Evolutionary conservation across 2,888 invertebrate genomes (phyloP), one percentile per base, ranked within the genome.

Genomic region (Hydraecia micacea): DNA sequence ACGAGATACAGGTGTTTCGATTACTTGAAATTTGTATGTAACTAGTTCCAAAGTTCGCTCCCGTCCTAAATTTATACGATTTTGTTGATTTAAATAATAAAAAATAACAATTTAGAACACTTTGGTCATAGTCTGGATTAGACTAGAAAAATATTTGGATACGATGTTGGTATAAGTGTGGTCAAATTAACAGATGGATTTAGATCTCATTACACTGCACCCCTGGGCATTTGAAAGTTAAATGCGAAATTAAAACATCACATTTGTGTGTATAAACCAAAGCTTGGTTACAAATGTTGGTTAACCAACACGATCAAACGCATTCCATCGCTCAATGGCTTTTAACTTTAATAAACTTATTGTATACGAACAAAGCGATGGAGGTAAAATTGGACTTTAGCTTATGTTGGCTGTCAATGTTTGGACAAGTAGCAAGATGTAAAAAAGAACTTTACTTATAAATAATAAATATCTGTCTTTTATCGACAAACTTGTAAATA

Each of bases 1-100:
- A 91, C 81, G 87, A 87, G 77, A 86, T 91, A 91, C 87, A 89
- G 87, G 84, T 90, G 87, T 91, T 87, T 90, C 76, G 85, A 86
- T 91, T 93, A 92, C 91, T 88, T 83, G 88, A 91, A 90, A 90
- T 90, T 88, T 87, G 84, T 88, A 86, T 85, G 85, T 87, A 87
- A 78, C 90, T 88, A 89, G 89, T 90, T 92, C 90, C 89, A 92
- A 92, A 93, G 91, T 93, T 94, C 92, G 93, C 93, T 93, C 95
- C 96, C 96, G 96, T 96, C 96, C 96, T 94, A 85, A 93, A 91
- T 94, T 92, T 94, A 95, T 95, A 95, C 95, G 95, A 95, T 89
- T 90, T 91, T 91, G 88, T 89, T 91, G 85, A 77, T 77, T 81
- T 77, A 74, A 85, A 80, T 76, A 66, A 46, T 74, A 73, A 77